Base-by-base conservation (phyloP, 1,140 invertebrate genomes). In the Lepidostoma basale region DNA sequence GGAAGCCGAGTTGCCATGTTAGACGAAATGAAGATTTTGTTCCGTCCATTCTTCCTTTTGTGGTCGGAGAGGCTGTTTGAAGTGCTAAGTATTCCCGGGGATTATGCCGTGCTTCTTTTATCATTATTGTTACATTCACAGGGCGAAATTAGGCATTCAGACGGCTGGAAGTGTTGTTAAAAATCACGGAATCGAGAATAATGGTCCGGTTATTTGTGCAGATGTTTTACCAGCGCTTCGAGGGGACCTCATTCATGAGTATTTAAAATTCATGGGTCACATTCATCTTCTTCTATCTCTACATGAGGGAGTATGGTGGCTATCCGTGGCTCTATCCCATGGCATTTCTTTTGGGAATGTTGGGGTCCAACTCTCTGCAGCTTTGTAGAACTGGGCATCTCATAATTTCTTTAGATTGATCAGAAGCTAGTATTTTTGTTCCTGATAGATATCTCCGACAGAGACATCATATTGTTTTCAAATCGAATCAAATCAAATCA, bases 21-120 rank as follows among this genome's bases (percentile, higher is more conserved):
- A 20, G 33, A 59, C 22, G 45, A 52, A 54, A 65, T 65, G 47
- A 65, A 65, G 20, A 65, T 54, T 65, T 65, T 65, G 45, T 36
- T 59, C n/a, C 10, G 49, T 59, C 54, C 30, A 59, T 59, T 59
- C 22, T 59, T 59, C 20, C 54, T 40, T 59, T 59, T 59, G 30
- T 65, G 47, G 44, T 52, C 47, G 45, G 62, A 18, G 6, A 14
- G 44, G 23, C 39, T 52, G 60, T 65, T 65, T 65, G 62, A 65
- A 54, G 62, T 65, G 62, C 59, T 45, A 62, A 62, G 39, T 45
- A 62, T 62, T 45, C 14, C 36, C 14, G 20, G 40, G 54, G 54
- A 59, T 59, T 59, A 59, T 39, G 23, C 40, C 22, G 54, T 59
- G 30, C 49, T 59, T 14, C 30, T n/a, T 59, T 59, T 59, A 59